phyloP scores from a whole-genome alignment of 2,113 vertebrate genomes.

The Toxotes jaculatrix region DNA sequence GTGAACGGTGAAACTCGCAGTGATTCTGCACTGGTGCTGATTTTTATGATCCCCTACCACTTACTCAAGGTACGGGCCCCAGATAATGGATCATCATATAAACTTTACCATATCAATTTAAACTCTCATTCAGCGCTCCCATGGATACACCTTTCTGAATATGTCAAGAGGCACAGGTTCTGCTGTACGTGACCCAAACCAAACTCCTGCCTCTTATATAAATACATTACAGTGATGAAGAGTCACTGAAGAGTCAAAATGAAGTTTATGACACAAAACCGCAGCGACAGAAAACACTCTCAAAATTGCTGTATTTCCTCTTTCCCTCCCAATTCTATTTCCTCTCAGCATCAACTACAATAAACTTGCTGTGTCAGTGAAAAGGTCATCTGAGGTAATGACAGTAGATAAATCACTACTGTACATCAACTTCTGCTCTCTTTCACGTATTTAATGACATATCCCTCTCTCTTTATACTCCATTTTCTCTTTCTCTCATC shows the following conservation, averaged over 20 bases:
- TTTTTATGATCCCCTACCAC: background rate
- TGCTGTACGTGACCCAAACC: background rate
- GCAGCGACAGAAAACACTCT: background rate
- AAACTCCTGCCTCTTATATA: background rate
- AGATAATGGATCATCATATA: background rate
- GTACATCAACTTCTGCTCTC: constrained; percentile 1
- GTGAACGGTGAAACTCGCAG: background rate
- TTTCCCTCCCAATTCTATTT: background rate
- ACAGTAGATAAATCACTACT: background rate
- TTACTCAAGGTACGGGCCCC: background rate
- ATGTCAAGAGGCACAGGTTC: background rate
- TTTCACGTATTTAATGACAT: background rate
- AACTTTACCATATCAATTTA: background rate
- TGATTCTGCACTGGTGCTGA: background rate
- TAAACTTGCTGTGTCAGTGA: background rate
- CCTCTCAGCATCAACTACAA: background rate
- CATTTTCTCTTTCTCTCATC: background rate
- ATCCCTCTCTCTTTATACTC: background rate
- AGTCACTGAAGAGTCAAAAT: background rate
- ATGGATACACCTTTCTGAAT: background rate
- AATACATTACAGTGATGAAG: background rate
- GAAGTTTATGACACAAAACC: background rate
- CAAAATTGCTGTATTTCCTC: background rate
- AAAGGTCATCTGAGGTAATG: constrained; percentile 18
- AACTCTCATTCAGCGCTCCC: background rate